phyloP scores from a whole-genome alignment of 2,888 invertebrate genomes.

The Lepidonotus clava region DNA sequence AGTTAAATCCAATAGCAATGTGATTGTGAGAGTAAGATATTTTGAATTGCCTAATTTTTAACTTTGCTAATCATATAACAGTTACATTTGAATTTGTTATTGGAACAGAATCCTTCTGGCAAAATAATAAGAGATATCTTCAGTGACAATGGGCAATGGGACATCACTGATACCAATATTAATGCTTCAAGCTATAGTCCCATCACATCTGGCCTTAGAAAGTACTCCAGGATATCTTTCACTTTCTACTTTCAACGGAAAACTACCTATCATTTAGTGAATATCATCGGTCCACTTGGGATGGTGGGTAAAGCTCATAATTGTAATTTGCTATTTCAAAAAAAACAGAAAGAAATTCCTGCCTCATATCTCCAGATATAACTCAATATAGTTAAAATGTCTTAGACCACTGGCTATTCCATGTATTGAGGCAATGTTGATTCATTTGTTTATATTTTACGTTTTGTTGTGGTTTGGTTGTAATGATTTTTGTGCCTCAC shows the following conservation, averaged over 20 bases:
- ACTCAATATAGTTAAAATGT: neutral
- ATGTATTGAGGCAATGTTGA: neutral
- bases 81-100: too few relatives aligned
- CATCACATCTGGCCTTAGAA: too few relatives aligned
- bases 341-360: neutral
- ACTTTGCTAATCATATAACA: too few relatives aligned
- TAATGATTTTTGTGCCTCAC: neutral
- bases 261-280: neutral
- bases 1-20: too few relatives aligned
- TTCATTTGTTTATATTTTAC: neutral
- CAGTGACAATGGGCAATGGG: too few relatives aligned
- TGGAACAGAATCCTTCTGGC: too few relatives aligned
- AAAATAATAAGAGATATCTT: too few relatives aligned
- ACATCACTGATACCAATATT: too few relatives aligned
- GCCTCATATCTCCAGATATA: neutral
- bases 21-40: too few relatives aligned
- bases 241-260: neutral
- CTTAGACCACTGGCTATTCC: neutral
- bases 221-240: neutral
- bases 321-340: neutral
- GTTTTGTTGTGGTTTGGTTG: neutral
- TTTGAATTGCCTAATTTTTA: too few relatives aligned
- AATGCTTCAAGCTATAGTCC: too few relatives aligned
- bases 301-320: too few relatives aligned
- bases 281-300: neutral